Base-by-base conservation (phyloP, 2,797 vertebrate genomes). In the Sarcoramphus papa region DNA sequence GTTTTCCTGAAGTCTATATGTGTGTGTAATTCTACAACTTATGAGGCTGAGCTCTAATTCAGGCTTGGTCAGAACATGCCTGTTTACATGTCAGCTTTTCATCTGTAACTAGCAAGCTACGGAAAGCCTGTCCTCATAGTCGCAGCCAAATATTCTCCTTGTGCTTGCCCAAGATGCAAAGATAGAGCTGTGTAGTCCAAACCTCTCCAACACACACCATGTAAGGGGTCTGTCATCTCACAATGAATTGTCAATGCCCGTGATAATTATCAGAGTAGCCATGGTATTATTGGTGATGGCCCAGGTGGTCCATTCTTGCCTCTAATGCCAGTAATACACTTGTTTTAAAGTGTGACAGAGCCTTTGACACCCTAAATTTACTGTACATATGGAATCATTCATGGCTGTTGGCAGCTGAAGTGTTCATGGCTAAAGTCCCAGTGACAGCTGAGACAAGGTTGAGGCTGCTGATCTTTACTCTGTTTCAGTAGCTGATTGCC, bases 361-460 rank as follows among this genome's bases (percentile, higher is more conserved):
- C 25, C 47, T 89, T 69, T 89, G 43, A 59, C 80, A 67, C 72
- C 40, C 63, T 85, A 43, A 70, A 83, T 93, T 92, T 90, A 60
- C 64, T 43, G 51, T 91, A 35, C 85, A 72, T 88, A 72, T 90
- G 87, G 87, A 91, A 84, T 72, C 45, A 90, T 92, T 91, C 76
- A 59, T 75, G 91, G 43, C 41, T 93, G 33, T 48, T 95, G 72
- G 85, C 87, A 91, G 64, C 60, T 62, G 9, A 85, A 91, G n/a
- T 7, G 2, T 43, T 90, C 33, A 78, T 94, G 89, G 95, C 94
- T 95, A 7, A 91, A 92, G 69, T 91, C 84, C 89, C 91, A 80
- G 84, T 64, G 81, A 74, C 92, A 95, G 78, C 78, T 95, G 91
- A 95, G 64, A 75, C 48, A 37, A 81, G 77, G 87, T 77, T 95